A percentile compares a stretch with the other conserved stretches of the same genome.
These are phyloP conservation scores for Drosophila anomalata DNA, from an alignment of 2,888 invertebrate species.

Conservation along the genomic window DNA sequence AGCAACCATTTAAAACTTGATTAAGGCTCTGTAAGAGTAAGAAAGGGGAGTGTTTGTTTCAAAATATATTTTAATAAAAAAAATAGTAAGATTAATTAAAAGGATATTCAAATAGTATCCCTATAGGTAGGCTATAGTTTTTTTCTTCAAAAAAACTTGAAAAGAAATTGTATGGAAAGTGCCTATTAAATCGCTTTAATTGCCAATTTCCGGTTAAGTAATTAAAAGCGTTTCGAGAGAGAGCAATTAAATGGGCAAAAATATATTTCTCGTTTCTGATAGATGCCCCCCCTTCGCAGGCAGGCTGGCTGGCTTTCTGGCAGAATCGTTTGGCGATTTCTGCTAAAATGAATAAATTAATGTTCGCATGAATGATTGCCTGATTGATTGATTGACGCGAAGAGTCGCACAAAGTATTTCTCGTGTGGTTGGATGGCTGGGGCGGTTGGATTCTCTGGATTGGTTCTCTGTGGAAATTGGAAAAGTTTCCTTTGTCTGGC, in stretches of 20 bases:
- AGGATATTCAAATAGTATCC: not conserved
- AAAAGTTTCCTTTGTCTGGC: slow-evolving; percentile 34
- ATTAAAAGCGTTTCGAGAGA: slow-evolving; percentile 71
- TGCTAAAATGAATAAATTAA: slow-evolving; percentile 71
- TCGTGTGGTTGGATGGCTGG: not conserved
- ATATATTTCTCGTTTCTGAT: slow-evolving; percentile 60
- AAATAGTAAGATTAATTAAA: not conserved
- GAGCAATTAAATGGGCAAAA: slow-evolving; percentile 70
- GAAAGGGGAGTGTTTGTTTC: not conserved
- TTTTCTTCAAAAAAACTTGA: slow-evolving; percentile 8
- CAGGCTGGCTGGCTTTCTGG: not conserved
- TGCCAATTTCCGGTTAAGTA: slow-evolving; percentile 81
- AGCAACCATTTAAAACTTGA: slow-evolving; percentile 72
- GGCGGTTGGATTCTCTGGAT: not conserved
- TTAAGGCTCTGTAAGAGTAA: slow-evolving; percentile 56
- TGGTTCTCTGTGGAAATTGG: slow-evolving; percentile 25
- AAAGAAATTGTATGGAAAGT: slow-evolving; percentile 22
- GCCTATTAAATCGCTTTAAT: slow-evolving; percentile 79
- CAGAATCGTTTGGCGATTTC: slow-evolving; percentile 14
- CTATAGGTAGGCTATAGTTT: slow-evolving; percentile 22
- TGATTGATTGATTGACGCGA: slow-evolving; percentile 66
- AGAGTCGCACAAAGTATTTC: slow-evolving; percentile 25
- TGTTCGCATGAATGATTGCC: slow-evolving; percentile 63
- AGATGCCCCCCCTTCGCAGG: too few species aligned
- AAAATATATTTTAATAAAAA: not conserved